Evolutionary conservation across 1,140 invertebrate genomes (phyloP).

Genomic region (Zaprionus camerounensis): DNA sequence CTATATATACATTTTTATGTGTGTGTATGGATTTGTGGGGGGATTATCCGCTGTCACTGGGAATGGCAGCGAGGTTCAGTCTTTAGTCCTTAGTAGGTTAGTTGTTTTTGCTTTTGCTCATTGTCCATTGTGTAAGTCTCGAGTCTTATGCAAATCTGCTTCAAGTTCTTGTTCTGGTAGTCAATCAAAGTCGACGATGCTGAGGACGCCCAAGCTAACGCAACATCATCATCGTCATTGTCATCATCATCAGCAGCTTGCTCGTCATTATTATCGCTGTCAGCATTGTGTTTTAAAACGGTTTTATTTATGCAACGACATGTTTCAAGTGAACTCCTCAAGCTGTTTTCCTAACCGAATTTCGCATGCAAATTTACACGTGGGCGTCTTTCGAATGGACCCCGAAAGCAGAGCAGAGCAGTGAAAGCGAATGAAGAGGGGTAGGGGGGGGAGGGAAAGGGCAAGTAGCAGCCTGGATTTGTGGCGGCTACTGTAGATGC

Average conservation of each 20-base stretch:
- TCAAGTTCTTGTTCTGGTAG: constrained; percentile 45
- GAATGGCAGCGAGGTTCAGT: background rate
- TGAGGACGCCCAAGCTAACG: background rate
- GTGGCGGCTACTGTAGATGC: constrained; percentile 4
- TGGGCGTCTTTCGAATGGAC: constrained; percentile 33
- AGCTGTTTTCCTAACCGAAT: constrained; percentile 75
- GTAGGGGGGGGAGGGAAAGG: no score
- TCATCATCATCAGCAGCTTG: constrained; percentile 42
- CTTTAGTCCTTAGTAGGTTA: background rate
- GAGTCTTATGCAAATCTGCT: constrained; percentile 71
- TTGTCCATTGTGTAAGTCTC: constrained; percentile 63
- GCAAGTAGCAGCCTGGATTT: background rate
- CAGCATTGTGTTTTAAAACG: constrained; percentile 63
- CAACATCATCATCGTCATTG: constrained; percentile 35
- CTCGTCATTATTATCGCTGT: constrained; percentile 43
- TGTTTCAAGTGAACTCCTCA: constrained; percentile 63
- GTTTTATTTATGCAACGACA: constrained; percentile 80
- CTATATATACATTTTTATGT: constrained; percentile 1
- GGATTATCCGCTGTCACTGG: constrained; percentile 8
- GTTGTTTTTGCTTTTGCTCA: constrained; percentile 16
- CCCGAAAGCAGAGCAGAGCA: background rate
- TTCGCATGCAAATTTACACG: constrained; percentile 80
- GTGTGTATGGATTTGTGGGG: constrained; percentile 6
- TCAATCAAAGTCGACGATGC: constrained; percentile 72
- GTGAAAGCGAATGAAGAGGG: background rate